Conservation (phyloP, 2,797 vertebrate genomes). For the Threskiornis aethiopicus region DNA sequence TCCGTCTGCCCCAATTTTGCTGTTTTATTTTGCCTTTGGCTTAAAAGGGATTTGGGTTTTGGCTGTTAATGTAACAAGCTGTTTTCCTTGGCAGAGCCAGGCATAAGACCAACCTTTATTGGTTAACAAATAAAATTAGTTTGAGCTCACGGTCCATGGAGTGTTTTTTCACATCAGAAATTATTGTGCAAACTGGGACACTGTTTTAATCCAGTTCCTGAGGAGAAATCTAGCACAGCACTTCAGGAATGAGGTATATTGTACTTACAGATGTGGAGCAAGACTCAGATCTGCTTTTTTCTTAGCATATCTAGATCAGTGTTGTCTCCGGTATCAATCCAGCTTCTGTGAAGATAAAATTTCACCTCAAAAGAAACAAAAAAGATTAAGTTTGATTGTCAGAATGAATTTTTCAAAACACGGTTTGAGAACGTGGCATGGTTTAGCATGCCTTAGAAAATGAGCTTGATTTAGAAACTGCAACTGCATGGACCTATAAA, state of each 20-base stretch:
- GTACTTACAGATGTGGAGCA: not conserved
- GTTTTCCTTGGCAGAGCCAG: constrained; percentile 47
- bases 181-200: not conserved
- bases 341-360: not conserved
- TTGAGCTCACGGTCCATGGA: not conserved
- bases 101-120: not conserved
- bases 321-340: not conserved
- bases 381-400: not conserved
- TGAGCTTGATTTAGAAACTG: not conserved
- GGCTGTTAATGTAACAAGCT: constrained; percentile 40
- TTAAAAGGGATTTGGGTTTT: not conserved
- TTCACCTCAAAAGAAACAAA: not conserved
- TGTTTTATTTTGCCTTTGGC: not conserved
- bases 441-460: not conserved
- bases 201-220: not conserved
- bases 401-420: not conserved
- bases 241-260: not conserved
- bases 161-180: not conserved
- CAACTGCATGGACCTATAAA: not conserved
- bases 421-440: not conserved
- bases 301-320: not conserved
- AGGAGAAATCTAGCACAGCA: not conserved
- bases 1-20: not conserved
- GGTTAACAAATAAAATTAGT: not conserved
- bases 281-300: not conserved